These are phyloP conservation scores for Pediacus dermestoides DNA, from an alignment of 2,888 invertebrate species.

Conservation along the genomic window DNA sequence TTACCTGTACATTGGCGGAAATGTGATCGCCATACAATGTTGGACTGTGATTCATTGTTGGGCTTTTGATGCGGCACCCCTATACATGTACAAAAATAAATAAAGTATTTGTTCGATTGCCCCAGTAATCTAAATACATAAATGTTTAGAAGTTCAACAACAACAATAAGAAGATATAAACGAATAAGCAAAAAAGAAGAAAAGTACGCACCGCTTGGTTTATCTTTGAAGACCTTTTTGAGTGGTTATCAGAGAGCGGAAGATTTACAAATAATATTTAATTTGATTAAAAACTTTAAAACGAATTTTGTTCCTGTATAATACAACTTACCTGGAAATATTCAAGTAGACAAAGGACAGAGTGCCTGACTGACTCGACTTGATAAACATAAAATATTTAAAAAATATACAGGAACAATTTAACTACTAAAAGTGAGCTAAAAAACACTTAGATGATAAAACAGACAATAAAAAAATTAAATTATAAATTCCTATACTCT, in stretches of 20 bases:
- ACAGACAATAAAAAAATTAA: no score
- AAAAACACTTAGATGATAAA: conserved; percentile 21
- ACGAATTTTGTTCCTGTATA: conserved; percentile 7
- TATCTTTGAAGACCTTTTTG: no score
- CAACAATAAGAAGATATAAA: conserved; percentile 35
- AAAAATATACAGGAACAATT: conserved; percentile 29
- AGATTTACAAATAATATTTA: no score
- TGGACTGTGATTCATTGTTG: conserved; percentile 79
- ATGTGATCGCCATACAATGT: conserved; percentile 80
- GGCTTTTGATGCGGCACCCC: conserved; percentile 79
- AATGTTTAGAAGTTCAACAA: conserved; percentile 11
- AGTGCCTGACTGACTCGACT: conserved; percentile 29
- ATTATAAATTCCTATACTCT: no score
- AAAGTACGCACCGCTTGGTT: conserved; percentile 19
- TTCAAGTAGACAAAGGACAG: conserved; percentile 36
- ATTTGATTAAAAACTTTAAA: conserved; percentile 12
- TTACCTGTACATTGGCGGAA: conserved; percentile 78
- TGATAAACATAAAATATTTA: conserved; percentile 23
- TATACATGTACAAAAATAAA: conserved; percentile 43
- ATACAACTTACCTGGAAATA: conserved; percentile 16
- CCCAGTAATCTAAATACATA: conserved; percentile 7
- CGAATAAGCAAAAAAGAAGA: conserved; percentile 39
- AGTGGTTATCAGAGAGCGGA: no score
- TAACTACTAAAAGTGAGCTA: conserved; percentile 15
- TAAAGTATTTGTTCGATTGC: no score